Base-by-base conservation (phyloP, 30 jellyfish, hydroid and myxozoan genomes). In the Morbakka virulenta region DNA sequence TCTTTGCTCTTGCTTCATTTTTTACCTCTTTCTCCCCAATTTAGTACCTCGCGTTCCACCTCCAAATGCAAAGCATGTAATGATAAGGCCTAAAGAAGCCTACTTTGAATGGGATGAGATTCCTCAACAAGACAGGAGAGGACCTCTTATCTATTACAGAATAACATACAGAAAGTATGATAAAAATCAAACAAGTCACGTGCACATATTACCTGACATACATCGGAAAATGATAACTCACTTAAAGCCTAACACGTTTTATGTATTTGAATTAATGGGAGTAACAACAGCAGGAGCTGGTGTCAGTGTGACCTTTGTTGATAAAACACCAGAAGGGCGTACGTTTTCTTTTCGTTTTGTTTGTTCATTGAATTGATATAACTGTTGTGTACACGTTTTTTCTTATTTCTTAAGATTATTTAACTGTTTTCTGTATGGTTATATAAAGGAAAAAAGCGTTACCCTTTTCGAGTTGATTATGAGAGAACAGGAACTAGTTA, bases 271-370 rank as follows among this genome's bases (percentile, higher is more conserved):
- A 9, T 83, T 87, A 17, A 0, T 22, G 12, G 96, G 86, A 1
- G 49, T 67, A 25, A 87, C 89, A 23, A 76, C 81, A 21, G 87
- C 85, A 34, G 96, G 96, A 22, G 71, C 27, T 28, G 96, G 96
- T 20, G 94, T 89, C 22, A 48, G 74, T 11, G 73, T 69, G 26
- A 20, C 52, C 70, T 29, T 24, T 24, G 66, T 53, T 24, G 32
- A 67, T 29, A 81, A 34, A 50, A 86, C 96, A 21, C 57, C 52
- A 14, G 96, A 86, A 36, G 96, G 93, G 41, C 88, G 96, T 86
- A 35, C n/a, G n/a, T n/a, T n/a, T n/a, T n/a, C n/a, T n/a, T n/a
- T n/a, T n/a, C n/a, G n/a, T n/a, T n/a, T n/a, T n/a, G n/a, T n/a
- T n/a, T n/a, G n/a, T n/a, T n/a, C n/a, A n/a, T n/a, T n/a, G n/a